Evolutionary conservation across 2,888 invertebrate species (phyloP), one percentile per base, ranked within the genome.

Genomic region (Leucoptera coffeella): DNA sequence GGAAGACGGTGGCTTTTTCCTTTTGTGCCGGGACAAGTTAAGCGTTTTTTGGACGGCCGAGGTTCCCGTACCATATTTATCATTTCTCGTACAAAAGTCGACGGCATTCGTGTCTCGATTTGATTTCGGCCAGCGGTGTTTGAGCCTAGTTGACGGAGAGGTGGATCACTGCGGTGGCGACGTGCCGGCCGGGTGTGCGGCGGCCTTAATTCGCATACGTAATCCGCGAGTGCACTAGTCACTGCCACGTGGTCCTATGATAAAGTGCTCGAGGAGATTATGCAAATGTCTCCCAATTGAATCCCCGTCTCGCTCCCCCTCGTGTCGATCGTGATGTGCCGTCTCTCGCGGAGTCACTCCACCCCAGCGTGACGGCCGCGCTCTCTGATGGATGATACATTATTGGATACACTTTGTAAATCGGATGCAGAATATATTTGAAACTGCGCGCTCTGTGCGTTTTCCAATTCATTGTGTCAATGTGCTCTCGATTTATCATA

Each of bases 211-310:
- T 56, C 38, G 41, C 40, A 41, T 41, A 43, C 54, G 53, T 65
- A 67, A 64, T 62, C 67, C 62, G 50, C 54, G 47, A 59, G 46
- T 69, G 69, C 67, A 65, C 60, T 65, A 67, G 69, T 67, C 69
- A 69, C 59, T 56, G 58, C 62, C 69, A 69, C 69, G 69, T 69
- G 69, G 64, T 67, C 56, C 64, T 55, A 65, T 69, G 67, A 69
- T 67, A 67, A 69, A 69, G 64, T 69, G 49, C 67, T 57, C 56
- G 43, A 51, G 50, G 60, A 65, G 69, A 67, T 69, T 69, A 69
- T 69, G 69, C 67, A 69, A 69, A 69, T 69, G 59, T 54, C 59
- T 52, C 47, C 25, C 24, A 60, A 55, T 57, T 61, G 45, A 48
- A 47, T 44, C 38, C 38, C 45, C 40, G 34, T 58, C 56, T 44